phyloP scores from a whole-genome alignment of 2,113 vertebrate species.

The Poeciliopsis turrubarensis region DNA sequence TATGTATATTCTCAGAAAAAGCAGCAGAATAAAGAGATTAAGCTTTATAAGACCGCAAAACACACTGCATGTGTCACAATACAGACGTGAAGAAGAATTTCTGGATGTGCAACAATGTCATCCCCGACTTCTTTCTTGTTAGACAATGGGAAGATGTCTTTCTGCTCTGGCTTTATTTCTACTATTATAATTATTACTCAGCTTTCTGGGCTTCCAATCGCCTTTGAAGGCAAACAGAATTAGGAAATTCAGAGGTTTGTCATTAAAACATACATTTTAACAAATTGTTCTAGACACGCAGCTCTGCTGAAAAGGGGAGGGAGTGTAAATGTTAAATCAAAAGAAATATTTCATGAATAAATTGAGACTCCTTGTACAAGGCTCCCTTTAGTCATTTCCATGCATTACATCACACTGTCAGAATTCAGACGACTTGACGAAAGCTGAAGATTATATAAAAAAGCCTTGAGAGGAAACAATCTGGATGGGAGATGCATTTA shows the following conservation, averaged over 20 bases:
- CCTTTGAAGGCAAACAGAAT: slow-evolving; percentile 9
- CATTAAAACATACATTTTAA: slow-evolving; percentile 1
- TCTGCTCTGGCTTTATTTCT: not conserved
- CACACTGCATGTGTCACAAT: not conserved
- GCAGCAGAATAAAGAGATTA: not conserved
- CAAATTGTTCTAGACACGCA: not conserved
- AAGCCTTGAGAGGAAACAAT: slow-evolving; percentile 14
- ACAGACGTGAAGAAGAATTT: not conserved
- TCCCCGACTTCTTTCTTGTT: slow-evolving; percentile 3
- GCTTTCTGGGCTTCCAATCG: not conserved
- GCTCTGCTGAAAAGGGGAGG: not conserved
- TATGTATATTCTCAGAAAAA: not conserved
- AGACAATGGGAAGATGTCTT: not conserved
- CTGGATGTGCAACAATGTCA: not conserved
- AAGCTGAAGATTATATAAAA: slow-evolving; percentile 18
- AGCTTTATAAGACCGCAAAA: not conserved
- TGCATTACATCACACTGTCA: slow-evolving; percentile 34
- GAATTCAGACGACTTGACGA: slow-evolving; percentile 4
- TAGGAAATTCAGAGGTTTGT: not conserved
- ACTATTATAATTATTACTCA: not conserved
- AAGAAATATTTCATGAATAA: slow-evolving; percentile 17
- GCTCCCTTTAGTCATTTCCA: slow-evolving; percentile 27
- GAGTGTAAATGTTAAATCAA: not conserved
- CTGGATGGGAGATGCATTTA: slow-evolving; percentile 3
- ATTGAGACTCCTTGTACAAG: not conserved